Evolutionary conservation across 1,140 invertebrate genomes (phyloP), one percentile per base, ranked within the genome.

Genomic region (Drosophila paulistorum): DNA sequence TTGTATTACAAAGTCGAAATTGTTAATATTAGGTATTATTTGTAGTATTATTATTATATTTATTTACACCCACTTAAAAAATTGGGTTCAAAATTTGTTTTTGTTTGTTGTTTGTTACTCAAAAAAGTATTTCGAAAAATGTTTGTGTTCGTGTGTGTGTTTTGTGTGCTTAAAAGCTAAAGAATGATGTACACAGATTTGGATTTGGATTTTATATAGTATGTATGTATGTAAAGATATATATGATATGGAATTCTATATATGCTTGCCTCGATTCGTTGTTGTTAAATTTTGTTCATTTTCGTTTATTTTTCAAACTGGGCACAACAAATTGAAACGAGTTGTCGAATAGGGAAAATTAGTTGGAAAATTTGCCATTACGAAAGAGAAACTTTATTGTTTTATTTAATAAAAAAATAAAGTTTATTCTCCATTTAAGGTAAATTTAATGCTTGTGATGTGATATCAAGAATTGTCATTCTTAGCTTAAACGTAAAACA

Each of bases 1-100:
- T 71, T 66, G 51, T 84, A 78, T 69, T 89, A 84, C 80, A 84
- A 89, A 81, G 67, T 81, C 77, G 81, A 82, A 77, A 71, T 61
- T 17, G 64, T 67, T 62, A 77, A 73, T 51, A 51, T 51, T 51
- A 39, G 37, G 37, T 39, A 48, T 48, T 14, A 48, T 48, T 7
- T 30, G 7, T 30, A 26, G 2, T 51, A 48, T 48, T 48, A 48
- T 51, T 39, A 39, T 39, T 39, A 51, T 23, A 51, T 51, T 58
- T 78, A 77, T 64, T 76, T 73, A 77, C 71, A 73, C 80, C 80
- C 84, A 78, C 66, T 69, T 60, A 72, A 74, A 80, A 80, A 78
- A 37, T 77, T 71, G 72, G 85, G 75, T 59, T 51, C 30, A 54
- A 67, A 63, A 79, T 62, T 57, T 73, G 39, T 63, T 33, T 33